phyloP scores from a whole-genome alignment of 2,797 vertebrate genomes.

The Crenichthys baileyi region DNA sequence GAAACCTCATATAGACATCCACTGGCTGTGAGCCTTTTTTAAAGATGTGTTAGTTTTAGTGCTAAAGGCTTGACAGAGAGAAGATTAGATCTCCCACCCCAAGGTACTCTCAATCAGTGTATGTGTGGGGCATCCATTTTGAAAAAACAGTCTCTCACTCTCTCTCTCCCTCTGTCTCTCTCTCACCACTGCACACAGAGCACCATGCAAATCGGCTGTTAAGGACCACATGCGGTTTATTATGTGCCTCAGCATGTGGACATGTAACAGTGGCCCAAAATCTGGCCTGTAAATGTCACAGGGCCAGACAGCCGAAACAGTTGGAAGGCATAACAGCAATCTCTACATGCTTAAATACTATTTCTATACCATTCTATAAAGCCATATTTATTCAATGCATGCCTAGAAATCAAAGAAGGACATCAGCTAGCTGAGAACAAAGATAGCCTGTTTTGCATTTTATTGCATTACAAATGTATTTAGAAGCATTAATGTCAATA shows the following conservation, averaged over 20 bases:
- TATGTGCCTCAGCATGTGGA: slow-evolving; percentile 61
- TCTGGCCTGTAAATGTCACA: slow-evolving; percentile 62
- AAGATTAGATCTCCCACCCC: slow-evolving; percentile 67
- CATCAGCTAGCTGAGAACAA: background rate
- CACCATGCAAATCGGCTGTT: slow-evolving; percentile 59
- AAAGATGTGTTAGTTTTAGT: slow-evolving; percentile 49
- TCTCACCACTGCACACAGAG: slow-evolving; percentile 50
- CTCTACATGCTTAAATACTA: background rate
- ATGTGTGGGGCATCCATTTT: slow-evolving; percentile 79
- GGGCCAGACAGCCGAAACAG: slow-evolving; percentile 54
- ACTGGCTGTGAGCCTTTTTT: slow-evolving; percentile 38
- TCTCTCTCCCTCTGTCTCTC: slow-evolving; percentile 34
- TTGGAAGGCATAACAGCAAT: slow-evolving; percentile 16
- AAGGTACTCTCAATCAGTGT: slow-evolving; percentile 56
- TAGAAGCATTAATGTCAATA: background rate
- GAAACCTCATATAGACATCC: slow-evolving; percentile 37
- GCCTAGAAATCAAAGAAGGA: slow-evolving; percentile 19
- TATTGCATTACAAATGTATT: background rate
- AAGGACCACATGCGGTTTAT: slow-evolving; percentile 66
- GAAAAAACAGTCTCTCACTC: slow-evolving; percentile 60
- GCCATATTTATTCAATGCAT: slow-evolving; percentile 19
- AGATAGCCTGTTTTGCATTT: background rate
- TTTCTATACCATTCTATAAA: background rate
- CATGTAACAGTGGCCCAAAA: slow-evolving; percentile 65
- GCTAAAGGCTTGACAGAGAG: slow-evolving; percentile 46